Percentiles rank a stretch among this genome's conserved stretches.
Evolutionary conservation across 2,797 vertebrate genomes (phyloP).

Genomic region (Bryconaethiops microstoma): DNA sequence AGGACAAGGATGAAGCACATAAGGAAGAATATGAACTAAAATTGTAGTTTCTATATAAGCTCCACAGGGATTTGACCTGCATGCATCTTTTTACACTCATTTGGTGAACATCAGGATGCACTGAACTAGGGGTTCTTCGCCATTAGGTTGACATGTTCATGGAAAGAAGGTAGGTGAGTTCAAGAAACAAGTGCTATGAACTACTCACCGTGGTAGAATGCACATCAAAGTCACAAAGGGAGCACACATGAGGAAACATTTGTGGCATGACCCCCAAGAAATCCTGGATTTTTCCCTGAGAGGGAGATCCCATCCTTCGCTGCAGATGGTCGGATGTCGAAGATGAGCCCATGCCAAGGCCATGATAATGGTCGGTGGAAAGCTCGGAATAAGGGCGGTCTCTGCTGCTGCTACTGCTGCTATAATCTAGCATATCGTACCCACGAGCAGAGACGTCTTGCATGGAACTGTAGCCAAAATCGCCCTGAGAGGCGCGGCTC

Average conservation of each 20-base stretch:
- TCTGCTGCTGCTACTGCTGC: constrained; percentile 61
- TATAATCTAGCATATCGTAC: constrained; percentile 66
- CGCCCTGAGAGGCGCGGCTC: constrained; percentile 61
- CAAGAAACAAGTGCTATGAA: constrained; percentile 51
- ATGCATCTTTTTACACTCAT: not conserved
- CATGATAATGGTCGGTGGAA: constrained; percentile 70
- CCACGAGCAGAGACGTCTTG: constrained; percentile 65
- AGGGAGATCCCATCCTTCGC: constrained; percentile 73
- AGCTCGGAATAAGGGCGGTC: constrained; percentile 73
- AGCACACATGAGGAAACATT: constrained; percentile 81
- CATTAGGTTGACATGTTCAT: constrained; percentile 30
- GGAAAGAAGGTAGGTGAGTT: constrained; percentile 56
- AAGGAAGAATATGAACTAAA: not conserved
- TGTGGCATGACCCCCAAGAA: constrained; percentile 78
- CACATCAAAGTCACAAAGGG: constrained; percentile 84
- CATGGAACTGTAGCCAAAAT: constrained; percentile 73
- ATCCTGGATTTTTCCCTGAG: constrained; percentile 79
- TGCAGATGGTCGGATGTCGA: constrained; percentile 64
- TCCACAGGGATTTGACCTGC: not conserved
- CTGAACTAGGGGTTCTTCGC: constrained; percentile 23
- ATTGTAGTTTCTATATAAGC: not conserved
- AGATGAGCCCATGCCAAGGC: constrained; percentile 65
- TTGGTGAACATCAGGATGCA: constrained; percentile 30
- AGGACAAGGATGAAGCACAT: not conserved
- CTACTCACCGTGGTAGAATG: constrained; percentile 82